Percentiles rank a stretch among this genome's conserved stretches.
These are phyloP conservation scores for Limonius californicus DNA, from an alignment of 1,140 invertebrate genomes.

Conservation along the genomic window DNA sequence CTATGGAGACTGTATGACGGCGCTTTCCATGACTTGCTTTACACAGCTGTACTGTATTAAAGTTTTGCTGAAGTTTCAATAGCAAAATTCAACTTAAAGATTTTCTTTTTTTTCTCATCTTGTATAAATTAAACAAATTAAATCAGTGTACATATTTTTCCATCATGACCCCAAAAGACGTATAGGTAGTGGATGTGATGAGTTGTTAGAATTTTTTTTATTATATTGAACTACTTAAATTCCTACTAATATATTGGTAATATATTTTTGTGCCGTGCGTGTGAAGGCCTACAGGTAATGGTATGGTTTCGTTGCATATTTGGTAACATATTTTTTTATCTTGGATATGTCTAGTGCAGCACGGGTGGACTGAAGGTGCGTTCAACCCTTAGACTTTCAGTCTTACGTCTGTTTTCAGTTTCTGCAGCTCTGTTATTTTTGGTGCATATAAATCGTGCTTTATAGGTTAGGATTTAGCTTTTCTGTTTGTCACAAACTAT, in stretches of 20 bases:
- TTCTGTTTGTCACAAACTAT: neutral
- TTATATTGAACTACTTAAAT: slow-evolving; percentile 8
- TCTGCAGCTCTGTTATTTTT: slow-evolving; percentile 10
- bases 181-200: neutral
- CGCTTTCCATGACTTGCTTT: too few species aligned
- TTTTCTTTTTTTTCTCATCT: too few species aligned
- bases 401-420: slow-evolving; percentile 19
- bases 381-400: slow-evolving; percentile 26
- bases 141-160: too few species aligned
- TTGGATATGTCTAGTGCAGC: slow-evolving; percentile 42
- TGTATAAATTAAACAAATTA: too few species aligned
- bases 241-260: slow-evolving; percentile 15
- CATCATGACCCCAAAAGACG: neutral
- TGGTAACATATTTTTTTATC: slow-evolving; percentile 24
- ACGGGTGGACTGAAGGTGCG: slow-evolving; percentile 41
- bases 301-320: slow-evolving; percentile 19
- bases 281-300: slow-evolving; percentile 23
- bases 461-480: neutral
- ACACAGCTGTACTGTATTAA: neutral
- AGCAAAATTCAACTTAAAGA: too few species aligned
- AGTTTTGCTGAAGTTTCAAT: too few species aligned
- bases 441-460: slow-evolving; percentile 10
- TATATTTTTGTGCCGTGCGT: slow-evolving; percentile 24
- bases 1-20: too few species aligned
- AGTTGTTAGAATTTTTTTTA: neutral